Evolutionary conservation across 1,140 invertebrate species (phyloP).

Genomic region (Drosophila virilis): DNA sequence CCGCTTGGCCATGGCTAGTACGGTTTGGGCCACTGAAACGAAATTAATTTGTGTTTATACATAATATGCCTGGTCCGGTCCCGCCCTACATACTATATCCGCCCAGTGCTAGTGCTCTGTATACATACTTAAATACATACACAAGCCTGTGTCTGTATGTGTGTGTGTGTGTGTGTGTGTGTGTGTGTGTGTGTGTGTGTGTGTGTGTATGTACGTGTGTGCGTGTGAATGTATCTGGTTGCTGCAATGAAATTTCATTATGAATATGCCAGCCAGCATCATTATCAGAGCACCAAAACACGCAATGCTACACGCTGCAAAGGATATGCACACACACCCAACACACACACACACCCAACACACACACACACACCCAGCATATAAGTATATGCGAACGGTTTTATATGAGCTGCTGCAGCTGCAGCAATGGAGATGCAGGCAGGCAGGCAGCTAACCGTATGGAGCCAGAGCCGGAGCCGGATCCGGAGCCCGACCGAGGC

Average conservation of each 20-base stretch:
- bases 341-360: constrained; percentile 43
- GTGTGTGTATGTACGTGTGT: constrained; percentile 17
- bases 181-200: constrained; percentile 5
- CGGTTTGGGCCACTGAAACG: constrained; percentile 82
- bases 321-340: constrained; percentile 65
- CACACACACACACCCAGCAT: constrained; percentile 14
- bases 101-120: constrained; percentile 40
- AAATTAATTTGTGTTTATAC: constrained; percentile 84
- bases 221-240: constrained; percentile 44
- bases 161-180: constrained; percentile 21
- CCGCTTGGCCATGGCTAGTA: constrained; percentile 60
- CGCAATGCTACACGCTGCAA: constrained; percentile 73
- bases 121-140: constrained; percentile 55
- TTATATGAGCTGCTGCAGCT: constrained; percentile 67
- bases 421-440: constrained; percentile 38
- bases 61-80: constrained; percentile 76
- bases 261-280: constrained; percentile 80
- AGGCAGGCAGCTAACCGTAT: constrained; percentile 34
- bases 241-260: constrained; percentile 81
- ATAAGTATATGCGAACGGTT: constrained; percentile 73
- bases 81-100: constrained; percentile 41
- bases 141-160: constrained; percentile 6
- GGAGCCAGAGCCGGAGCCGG: constrained; percentile 6
- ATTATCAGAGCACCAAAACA: constrained; percentile 81
- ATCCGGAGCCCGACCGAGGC: constrained; percentile 1